A percentile compares a stretch with the other conserved stretches of the same genome.
Evolutionary conservation across 2,888 invertebrate species (phyloP).

Genomic region (Prenolepis imparis): DNA sequence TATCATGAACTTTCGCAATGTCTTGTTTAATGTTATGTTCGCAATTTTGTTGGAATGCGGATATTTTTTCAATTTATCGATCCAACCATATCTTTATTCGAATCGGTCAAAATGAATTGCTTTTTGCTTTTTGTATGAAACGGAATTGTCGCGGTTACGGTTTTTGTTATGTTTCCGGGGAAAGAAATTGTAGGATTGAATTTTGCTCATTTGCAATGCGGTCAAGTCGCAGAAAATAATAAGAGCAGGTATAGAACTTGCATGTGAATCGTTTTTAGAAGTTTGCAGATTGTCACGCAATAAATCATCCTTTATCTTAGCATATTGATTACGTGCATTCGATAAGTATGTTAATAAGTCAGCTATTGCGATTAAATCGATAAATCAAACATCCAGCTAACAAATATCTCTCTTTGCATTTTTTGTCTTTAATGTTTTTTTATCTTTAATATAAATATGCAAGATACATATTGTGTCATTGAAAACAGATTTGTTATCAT

Average conservation of each 20-base stretch:
- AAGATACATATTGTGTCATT: not conserved
- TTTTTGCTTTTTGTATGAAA: not conserved
- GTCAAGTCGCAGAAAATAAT: not conserved
- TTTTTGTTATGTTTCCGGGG: conserved; percentile 9
- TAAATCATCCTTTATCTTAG: not conserved
- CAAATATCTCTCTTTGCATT: not conserved
- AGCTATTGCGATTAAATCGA: not conserved
- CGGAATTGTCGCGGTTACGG: conserved; percentile 36
- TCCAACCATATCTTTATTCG: not conserved
- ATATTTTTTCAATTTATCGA: conserved; percentile 15
- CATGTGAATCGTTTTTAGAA: conserved; percentile 30
- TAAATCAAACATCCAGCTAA: not conserved
- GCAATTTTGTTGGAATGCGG: conserved; percentile 28
- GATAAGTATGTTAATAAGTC: not conserved
- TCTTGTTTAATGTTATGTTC: not conserved
- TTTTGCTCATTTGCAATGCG: conserved; percentile 43
- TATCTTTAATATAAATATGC: not conserved
- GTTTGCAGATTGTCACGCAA: conserved; percentile 28
- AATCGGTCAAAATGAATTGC: conserved; percentile 12
- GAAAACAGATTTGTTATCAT: not conserved
- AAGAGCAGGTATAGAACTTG: conserved; percentile 29
- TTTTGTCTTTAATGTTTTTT: not conserved
- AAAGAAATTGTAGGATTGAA: conserved; percentile 41
- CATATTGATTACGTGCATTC: not conserved
- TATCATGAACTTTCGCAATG: not conserved